Evolutionary conservation across 2,888 invertebrate genomes (phyloP).

Genomic region (Tortricodes alternella): DNA sequence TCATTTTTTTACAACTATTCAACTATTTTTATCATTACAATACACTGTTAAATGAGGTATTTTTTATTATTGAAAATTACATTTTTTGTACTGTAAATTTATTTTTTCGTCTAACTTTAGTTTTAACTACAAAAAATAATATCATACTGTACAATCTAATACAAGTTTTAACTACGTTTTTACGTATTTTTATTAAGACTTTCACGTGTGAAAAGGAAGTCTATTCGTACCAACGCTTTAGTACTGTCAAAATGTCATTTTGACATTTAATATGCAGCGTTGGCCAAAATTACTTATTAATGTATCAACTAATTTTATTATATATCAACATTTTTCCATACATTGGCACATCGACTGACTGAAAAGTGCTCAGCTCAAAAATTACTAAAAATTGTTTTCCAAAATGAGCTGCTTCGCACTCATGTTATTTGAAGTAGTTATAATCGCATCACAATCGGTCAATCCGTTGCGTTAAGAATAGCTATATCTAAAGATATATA

Average conservation of each 20-base stretch:
- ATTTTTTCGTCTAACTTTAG: constrained; percentile 37
- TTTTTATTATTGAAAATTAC: constrained; percentile 43
- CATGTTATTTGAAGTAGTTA: constrained; percentile 50
- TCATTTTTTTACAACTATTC: constrained; percentile 52
- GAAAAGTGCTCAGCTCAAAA: background rate
- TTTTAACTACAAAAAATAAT: constrained; percentile 44
- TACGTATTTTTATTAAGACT: constrained; percentile 31
- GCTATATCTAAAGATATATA: constrained; percentile 74
- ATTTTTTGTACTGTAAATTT: constrained; percentile 51
- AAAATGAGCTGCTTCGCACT: background rate
- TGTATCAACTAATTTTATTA: constrained; percentile 69
- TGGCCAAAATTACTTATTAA: constrained; percentile 58
- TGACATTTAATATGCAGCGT: constrained; percentile 20
- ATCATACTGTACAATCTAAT: constrained; percentile 48
- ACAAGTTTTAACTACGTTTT: constrained; percentile 29
- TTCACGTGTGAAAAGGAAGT: background rate
- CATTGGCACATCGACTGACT: constrained; percentile 77
- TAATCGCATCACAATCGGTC: constrained; percentile 32
- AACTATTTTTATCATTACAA: constrained; percentile 63
- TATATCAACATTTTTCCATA: constrained; percentile 53
- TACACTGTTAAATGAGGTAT: constrained; percentile 78
- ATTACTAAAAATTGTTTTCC: background rate
- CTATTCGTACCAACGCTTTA: constrained; percentile 13
- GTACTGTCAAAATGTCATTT: constrained; percentile 14
- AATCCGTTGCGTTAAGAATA: constrained; percentile 56